A percentile compares a stretch with the other conserved stretches of the same genome.
phyloP scores from a whole-genome alignment of 30 jellyfish, hydroid and myxozoan genomes.

The Pseudorhiza aurosa region DNA sequence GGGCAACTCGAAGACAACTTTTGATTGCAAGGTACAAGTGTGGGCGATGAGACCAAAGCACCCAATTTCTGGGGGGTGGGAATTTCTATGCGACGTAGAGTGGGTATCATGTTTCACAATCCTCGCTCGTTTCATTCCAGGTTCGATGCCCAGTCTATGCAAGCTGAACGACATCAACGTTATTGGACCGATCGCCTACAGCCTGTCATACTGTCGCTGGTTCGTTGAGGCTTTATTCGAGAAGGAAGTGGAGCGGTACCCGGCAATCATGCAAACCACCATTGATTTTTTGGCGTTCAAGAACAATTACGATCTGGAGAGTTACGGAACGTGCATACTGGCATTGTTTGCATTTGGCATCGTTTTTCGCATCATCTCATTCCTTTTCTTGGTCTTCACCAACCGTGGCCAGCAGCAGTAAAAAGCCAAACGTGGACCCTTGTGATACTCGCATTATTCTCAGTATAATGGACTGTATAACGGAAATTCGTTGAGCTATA shows the following conservation, averaged over 20 bases:
- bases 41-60: no score
- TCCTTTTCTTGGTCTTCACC: constrained; percentile 43
- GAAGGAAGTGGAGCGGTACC: constrained; percentile 66
- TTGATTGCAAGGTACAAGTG: no score
- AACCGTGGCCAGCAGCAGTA: constrained; percentile 78
- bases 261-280: constrained; percentile 53
- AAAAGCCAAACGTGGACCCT: background rate
- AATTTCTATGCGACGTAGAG: no score
- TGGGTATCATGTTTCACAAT: no score
- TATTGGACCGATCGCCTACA: constrained; percentile 70
- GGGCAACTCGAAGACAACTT: no score
- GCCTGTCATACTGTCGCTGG: constrained; percentile 74
- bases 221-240: constrained; percentile 78
- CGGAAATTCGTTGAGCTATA: no score
- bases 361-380: constrained; percentile 50
- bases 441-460: background rate
- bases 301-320: constrained; percentile 42
- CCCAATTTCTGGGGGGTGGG: no score
- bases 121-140: no score
- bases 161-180: constrained; percentile 47
- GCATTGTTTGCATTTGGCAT: constrained; percentile 50
- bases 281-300: constrained; percentile 34
- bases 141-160: constrained; percentile 69
- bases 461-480: no score
- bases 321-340: constrained; percentile 48